Evolutionary conservation across 2,888 invertebrate species (phyloP).

Genomic region (Pachliopta kotzebuea): DNA sequence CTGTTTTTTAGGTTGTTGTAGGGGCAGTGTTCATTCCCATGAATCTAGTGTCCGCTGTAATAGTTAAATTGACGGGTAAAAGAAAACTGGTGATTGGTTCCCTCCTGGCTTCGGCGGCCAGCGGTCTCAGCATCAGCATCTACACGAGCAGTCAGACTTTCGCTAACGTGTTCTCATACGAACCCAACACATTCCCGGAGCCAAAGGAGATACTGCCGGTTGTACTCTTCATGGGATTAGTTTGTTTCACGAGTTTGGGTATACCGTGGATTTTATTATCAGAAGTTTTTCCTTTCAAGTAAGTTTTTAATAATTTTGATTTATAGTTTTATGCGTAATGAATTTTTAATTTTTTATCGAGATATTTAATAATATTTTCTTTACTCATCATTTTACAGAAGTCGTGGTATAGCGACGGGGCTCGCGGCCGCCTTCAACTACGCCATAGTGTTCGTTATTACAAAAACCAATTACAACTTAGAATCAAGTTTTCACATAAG

Average conservation of each 20-base stretch:
- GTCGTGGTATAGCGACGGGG: slow-evolving; percentile 76
- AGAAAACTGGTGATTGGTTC: slow-evolving; percentile 61
- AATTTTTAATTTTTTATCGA: no score
- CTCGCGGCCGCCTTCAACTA: slow-evolving; percentile 76
- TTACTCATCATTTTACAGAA: slow-evolving; percentile 66
- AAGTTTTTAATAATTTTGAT: slow-evolving; percentile 30
- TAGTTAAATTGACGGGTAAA: slow-evolving; percentile 63
- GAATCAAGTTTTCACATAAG: slow-evolving; percentile 69
- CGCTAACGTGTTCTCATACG: slow-evolving; percentile 60
- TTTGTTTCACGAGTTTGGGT: slow-evolving; percentile 61
- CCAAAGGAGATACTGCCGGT: slow-evolving; percentile 65
- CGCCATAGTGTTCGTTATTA: slow-evolving; percentile 67
- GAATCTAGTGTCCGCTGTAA: slow-evolving; percentile 58
- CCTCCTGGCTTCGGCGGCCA: slow-evolving; percentile 52
- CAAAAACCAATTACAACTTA: slow-evolving; percentile 78
- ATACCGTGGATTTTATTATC: slow-evolving; percentile 81
- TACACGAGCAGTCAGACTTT: slow-evolving; percentile 51
- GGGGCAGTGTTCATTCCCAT: slow-evolving; percentile 60
- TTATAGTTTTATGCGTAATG: not conserved
- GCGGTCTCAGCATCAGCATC: slow-evolving; percentile 56
- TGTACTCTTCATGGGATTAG: slow-evolving; percentile 59
- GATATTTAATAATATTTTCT: no score
- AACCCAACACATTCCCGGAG: slow-evolving; percentile 56
- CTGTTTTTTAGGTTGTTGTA: slow-evolving; percentile 54
- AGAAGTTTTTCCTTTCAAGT: slow-evolving; percentile 82